Evolutionary conservation across 1,140 invertebrate species (phyloP).

Genomic region (Potamilus streckersoni): DNA sequence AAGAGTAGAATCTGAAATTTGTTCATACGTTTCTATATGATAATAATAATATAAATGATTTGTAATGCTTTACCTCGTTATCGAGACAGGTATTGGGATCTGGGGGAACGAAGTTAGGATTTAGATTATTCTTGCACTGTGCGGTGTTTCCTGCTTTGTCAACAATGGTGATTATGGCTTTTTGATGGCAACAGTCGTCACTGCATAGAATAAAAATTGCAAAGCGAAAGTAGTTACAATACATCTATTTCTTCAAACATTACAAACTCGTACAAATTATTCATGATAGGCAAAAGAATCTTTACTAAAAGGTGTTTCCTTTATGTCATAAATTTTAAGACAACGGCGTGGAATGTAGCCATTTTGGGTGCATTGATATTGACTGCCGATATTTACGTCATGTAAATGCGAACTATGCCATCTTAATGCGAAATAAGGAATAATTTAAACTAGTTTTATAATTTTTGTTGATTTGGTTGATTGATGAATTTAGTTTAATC

Average conservation of each 20-base stretch:
- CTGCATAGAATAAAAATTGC: conserved; percentile 5
- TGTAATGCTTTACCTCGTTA: neutral
- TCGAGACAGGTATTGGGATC: conserved; percentile 4
- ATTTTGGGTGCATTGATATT: neutral
- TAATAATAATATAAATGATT: too few relatives aligned
- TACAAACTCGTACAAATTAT: neutral
- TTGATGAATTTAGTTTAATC: too few relatives aligned
- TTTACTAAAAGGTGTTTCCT: neutral
- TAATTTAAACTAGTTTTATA: too few relatives aligned
- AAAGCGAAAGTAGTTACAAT: neutral
- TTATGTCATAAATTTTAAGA: neutral
- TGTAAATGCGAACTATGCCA: neutral
- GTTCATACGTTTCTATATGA: too few relatives aligned
- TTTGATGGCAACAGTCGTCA: conserved; percentile 23
- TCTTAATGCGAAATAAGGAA: too few relatives aligned
- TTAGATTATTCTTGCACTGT: conserved; percentile 11
- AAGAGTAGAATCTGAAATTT: neutral
- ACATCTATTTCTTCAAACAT: neutral
- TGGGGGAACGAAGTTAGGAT: conserved; percentile 14
- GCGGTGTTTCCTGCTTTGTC: conserved; percentile 19
- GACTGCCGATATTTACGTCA: neutral
- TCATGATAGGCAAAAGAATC: neutral
- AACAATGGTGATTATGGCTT: conserved; percentile 14
- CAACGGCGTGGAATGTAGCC: neutral
- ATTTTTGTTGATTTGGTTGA: too few relatives aligned